Conservation (phyloP, 1,140 invertebrate genomes). For the Drosophila punjabiensis region DNA sequence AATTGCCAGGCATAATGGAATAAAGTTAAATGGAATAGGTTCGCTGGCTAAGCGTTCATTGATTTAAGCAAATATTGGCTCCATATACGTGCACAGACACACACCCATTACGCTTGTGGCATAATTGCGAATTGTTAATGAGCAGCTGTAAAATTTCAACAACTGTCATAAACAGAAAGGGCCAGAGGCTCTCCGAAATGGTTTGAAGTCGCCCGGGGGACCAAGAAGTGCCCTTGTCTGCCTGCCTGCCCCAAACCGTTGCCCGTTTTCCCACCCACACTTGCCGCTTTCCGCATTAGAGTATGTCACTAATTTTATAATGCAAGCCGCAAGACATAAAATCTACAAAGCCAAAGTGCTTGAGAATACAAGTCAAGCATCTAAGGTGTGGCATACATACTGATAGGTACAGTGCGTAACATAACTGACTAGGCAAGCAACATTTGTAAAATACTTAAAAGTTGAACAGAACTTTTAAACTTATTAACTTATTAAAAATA, state of each 20-base stretch:
- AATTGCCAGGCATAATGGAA: conserved; percentile 30
- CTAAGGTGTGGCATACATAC: conserved; percentile 19
- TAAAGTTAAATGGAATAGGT: conserved; percentile 36
- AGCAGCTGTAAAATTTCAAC: conserved; percentile 35
- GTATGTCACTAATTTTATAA: conserved; percentile 73
- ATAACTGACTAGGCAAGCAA: too few species aligned
- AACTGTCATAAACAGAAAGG: conserved; percentile 48
- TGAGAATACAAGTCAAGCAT: conserved; percentile 25
- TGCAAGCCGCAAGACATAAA: conserved; percentile 65
- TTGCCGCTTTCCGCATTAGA: conserved; percentile 26
- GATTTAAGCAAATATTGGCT: conserved; percentile 65
- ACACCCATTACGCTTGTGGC: conserved; percentile 12
- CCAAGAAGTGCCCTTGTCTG: not conserved
- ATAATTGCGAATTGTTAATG: conserved; percentile 50
- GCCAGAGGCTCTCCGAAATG: not conserved
- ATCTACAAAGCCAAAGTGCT: conserved; percentile 63
- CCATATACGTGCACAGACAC: conserved; percentile 15
- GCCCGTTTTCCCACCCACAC: not conserved
- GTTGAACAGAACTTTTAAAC: too few species aligned
- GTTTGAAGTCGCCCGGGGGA: conserved; percentile 13
- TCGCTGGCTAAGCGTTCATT: conserved; percentile 54
- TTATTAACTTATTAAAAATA: too few species aligned
- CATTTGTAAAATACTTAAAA: too few species aligned
- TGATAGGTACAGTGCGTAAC: conserved; percentile 12
- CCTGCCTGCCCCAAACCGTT: not conserved